Evolutionary conservation across 1,140 invertebrate genomes (phyloP), one percentile per base, ranked within the genome.

Genomic region (Dendroctonus ponderosae): DNA sequence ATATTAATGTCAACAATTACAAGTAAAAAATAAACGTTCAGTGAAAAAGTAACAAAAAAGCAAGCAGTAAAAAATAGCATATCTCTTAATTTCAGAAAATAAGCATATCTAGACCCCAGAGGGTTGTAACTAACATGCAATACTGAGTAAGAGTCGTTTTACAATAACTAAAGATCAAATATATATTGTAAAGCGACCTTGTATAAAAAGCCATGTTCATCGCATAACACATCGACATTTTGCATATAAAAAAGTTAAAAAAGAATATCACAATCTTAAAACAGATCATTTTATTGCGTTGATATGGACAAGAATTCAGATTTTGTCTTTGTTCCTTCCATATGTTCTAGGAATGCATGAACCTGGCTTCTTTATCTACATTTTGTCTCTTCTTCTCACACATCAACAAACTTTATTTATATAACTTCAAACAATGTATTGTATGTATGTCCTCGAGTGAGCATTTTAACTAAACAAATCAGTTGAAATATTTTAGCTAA

Each of bases 1-100:
- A 71, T 76, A 77, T 74, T 66, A 76, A 75, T 72, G 71, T 77
- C 73, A 77, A 77, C 75, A 77, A 75, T 70, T 77, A 77, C 74
- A 77, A 76, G 74, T 74, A 72, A 75, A 75, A 76, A 76, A 71
- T 73, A 72, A 73, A 72, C 65, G 68, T 57, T 73, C 69, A 68
- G 69, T 74, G 71, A 73, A 75, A 75, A 75, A 74, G 71, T 74
- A 74, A 76, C 68, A 72, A 74, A 75, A 74, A 76, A 71, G 71
- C 66, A 76, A 76, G 70, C 67, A 71, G 58, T 67, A 74, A 58
- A 72, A 70, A 74, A 73, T 74, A 71, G 69, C 71, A 71, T 60
- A 72, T 72, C 61, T 71, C 61, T 69, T 70, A 69, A 69, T 66
- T 26, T 62, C 67, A 62, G 71, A 68, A 70, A 74, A 57, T 67